phyloP scores from a whole-genome alignment of 2,888 invertebrate genomes.

The Chironomus riparius region DNA sequence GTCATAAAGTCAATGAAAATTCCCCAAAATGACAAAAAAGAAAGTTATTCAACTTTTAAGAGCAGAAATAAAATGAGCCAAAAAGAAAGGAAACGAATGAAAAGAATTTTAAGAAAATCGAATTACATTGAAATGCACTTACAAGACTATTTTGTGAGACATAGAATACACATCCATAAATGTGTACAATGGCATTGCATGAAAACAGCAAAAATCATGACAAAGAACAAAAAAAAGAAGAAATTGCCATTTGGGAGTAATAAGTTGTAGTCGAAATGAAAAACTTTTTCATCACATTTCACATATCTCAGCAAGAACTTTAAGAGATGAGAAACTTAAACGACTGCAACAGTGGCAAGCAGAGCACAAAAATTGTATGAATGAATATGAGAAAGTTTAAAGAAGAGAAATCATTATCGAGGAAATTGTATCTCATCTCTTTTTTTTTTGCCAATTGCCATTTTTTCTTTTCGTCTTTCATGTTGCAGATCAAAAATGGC shows the following conservation, averaged over 20 bases:
- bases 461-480: too few species aligned
- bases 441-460: neutral
- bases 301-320: neutral
- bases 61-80: neutral
- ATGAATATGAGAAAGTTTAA: neutral
- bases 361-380: neutral
- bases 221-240: neutral
- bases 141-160: neutral
- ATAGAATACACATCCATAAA: neutral
- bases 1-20: too few species aligned
- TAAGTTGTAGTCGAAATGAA: neutral
- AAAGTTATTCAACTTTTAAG: too few species aligned
- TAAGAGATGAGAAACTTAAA: neutral
- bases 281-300: neutral
- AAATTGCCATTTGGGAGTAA: neutral
- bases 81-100: too few species aligned
- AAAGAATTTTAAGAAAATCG: neutral
- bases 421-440: neutral
- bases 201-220: neutral
- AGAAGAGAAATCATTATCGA: conserved; percentile 12
- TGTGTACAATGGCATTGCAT: neutral
- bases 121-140: neutral
- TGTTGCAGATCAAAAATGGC: too few species aligned
- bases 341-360: neutral
- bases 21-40: too few species aligned